Evolutionary conservation across 2,113 vertebrate genomes (phyloP).

Genomic region (Lepisosteus osseus): DNA sequence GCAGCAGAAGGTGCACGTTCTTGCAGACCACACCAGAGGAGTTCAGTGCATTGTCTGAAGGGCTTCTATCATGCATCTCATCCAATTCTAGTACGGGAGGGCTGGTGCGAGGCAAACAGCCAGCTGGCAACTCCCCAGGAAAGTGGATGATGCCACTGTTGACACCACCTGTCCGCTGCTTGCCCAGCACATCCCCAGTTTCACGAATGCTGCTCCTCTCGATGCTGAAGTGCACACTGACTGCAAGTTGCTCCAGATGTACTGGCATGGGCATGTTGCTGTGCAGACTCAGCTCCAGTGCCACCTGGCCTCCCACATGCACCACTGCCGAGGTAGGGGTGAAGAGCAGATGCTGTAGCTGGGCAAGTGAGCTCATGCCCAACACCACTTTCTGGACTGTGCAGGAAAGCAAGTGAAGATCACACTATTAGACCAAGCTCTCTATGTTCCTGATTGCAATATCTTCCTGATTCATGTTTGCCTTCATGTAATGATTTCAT

Average conservation of each 20-base stretch:
- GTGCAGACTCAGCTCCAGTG: constrained; percentile 76
- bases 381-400: constrained; percentile 72
- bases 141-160: constrained; percentile 74
- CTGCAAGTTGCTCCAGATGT: constrained; percentile 74
- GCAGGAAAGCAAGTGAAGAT: constrained; percentile 10
- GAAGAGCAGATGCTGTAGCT: constrained; percentile 79
- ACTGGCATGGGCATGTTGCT: constrained; percentile 86
- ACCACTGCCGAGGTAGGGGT: constrained; percentile 78
- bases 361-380: constrained; percentile 81
- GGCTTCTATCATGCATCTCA: constrained; percentile 84
- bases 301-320: constrained; percentile 80
- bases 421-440: neutral
- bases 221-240: constrained; percentile 80
- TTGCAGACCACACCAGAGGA: constrained; percentile 85
- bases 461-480: too few species aligned
- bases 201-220: constrained; percentile 80
- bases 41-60: constrained; percentile 79
- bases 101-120: constrained; percentile 31
- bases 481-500: too few species aligned
- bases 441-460: too few species aligned
- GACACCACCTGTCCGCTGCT: constrained; percentile 57
- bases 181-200: constrained; percentile 69
- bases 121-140: constrained; percentile 32
- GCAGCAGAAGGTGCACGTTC: constrained; percentile 86
- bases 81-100: constrained; percentile 73